Percentiles rank a stretch among this genome's conserved stretches.
These are phyloP conservation scores for Zaprionus africanus DNA, from an alignment of 1,140 invertebrate species.

Conservation along the genomic window DNA sequence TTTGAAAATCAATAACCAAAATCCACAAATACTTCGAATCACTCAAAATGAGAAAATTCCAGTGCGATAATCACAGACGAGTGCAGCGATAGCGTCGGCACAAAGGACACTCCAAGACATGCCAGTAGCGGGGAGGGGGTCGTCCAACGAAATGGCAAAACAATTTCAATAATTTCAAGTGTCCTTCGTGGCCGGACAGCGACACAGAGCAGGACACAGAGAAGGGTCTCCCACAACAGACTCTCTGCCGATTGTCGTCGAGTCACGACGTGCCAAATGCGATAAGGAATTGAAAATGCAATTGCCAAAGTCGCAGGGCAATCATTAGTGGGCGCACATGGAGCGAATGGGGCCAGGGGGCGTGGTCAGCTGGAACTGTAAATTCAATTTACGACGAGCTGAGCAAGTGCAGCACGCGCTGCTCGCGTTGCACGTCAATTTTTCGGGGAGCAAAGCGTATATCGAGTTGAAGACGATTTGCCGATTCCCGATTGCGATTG, in stretches of 20 bases:
- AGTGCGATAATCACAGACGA: conserved; percentile 68
- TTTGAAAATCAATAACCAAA: conserved; percentile 77
- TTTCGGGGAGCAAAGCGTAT: conserved; percentile 13
- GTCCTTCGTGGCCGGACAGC: conserved; percentile 67
- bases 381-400: conserved; percentile 76
- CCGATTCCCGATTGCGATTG: conserved; percentile 61
- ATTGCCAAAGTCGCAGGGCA: conserved; percentile 61
- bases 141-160: conserved; percentile 67
- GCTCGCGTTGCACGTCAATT: conserved; percentile 55
- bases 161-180: conserved; percentile 81
- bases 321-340: conserved; percentile 35
- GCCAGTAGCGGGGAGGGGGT: neutral
- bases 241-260: conserved; percentile 58
- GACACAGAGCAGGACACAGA: conserved; percentile 32
- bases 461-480: conserved; percentile 43
- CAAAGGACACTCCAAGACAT: conserved; percentile 37
- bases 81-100: conserved; percentile 27
- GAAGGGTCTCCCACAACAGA: neutral
- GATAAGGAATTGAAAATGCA: conserved; percentile 71
- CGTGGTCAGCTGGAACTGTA: conserved; percentile 54
- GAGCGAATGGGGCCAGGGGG: neutral
- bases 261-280: conserved; percentile 50
- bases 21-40: conserved; percentile 77
- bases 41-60: conserved; percentile 79
- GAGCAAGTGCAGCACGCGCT: conserved; percentile 72